A percentile compares a stretch with the other conserved stretches of the same genome.
phyloP scores from a whole-genome alignment of 2,113 vertebrate species.

The Cyanoderma ruficeps region DNA sequence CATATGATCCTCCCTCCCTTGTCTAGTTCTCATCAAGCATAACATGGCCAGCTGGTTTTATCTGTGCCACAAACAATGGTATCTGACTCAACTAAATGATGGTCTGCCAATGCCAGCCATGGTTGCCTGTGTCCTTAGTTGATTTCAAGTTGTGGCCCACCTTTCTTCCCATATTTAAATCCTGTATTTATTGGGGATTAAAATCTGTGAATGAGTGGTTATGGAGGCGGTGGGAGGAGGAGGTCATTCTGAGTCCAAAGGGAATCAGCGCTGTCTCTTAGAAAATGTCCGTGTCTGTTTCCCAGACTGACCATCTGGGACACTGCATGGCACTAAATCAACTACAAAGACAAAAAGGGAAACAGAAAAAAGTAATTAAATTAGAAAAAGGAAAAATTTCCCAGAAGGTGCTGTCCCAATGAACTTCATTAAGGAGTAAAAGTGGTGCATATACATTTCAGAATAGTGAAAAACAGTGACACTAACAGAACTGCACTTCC shows the following conservation, averaged over 20 bases:
- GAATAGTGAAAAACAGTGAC: neutral
- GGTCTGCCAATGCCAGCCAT: constrained; percentile 5
- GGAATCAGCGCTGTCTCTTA: constrained; percentile 69
- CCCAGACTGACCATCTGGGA: constrained; percentile 73
- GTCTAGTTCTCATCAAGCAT: constrained; percentile 72
- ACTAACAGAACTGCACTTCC: neutral
- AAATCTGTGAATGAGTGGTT: constrained; percentile 52
- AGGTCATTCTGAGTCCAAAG: constrained; percentile 58
- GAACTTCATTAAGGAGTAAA: neutral
- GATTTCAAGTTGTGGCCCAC: constrained; percentile 53
- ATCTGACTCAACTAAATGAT: constrained; percentile 19
- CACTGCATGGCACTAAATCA: constrained; percentile 39
- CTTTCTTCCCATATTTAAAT: constrained; percentile 57
- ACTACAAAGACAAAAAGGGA: constrained; percentile 41
- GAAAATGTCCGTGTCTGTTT: constrained; percentile 62
- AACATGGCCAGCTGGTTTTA: constrained; percentile 69
- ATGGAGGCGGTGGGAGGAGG: constrained; percentile 15
- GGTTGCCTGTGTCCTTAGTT: constrained; percentile 34
- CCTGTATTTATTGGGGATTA: constrained; percentile 58
- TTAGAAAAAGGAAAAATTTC: neutral
- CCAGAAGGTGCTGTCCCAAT: neutral
- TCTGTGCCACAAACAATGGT: constrained; percentile 55
- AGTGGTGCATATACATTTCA: neutral
- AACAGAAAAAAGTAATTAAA: constrained; percentile 38
- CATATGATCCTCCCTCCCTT: constrained; percentile 61